phyloP scores from a whole-genome alignment of 1,140 invertebrate genomes.

The Gryon sp. region DNA sequence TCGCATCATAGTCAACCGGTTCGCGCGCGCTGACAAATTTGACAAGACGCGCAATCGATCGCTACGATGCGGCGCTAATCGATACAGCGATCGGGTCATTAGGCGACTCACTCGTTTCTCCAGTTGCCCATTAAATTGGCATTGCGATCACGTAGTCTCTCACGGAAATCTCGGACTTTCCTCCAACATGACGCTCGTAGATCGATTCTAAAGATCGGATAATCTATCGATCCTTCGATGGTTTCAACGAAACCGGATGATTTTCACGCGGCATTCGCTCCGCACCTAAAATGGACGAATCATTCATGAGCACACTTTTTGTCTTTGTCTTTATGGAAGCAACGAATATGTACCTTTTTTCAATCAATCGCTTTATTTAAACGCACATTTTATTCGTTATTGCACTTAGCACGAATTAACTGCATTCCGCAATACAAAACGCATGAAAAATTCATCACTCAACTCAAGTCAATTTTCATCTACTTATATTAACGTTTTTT shows the following conservation, averaged over 20 bases:
- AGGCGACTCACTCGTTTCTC: constrained; percentile 71
- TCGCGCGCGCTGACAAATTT: constrained; percentile 78
- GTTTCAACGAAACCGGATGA: constrained; percentile 58
- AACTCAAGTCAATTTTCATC: no score
- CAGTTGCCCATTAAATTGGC: constrained; percentile 68
- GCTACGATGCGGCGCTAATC: constrained; percentile 75
- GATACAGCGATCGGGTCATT: constrained; percentile 78
- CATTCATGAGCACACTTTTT: constrained; percentile 59
- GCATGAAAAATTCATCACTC: no score
- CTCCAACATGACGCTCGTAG: constrained; percentile 49
- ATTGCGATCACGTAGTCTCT: constrained; percentile 77
- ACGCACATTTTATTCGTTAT: constrained; percentile 22
- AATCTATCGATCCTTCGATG: constrained; percentile 55
- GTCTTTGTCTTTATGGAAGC: constrained; percentile 18
- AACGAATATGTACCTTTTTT: constrained; percentile 37
- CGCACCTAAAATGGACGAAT: constrained; percentile 53
- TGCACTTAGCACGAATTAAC: constrained; percentile 13
- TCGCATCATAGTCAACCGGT: constrained; percentile 64
- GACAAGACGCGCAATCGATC: constrained; percentile 77
- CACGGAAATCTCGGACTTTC: constrained; percentile 73
- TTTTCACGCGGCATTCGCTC: constrained; percentile 54
- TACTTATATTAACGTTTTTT: no score
- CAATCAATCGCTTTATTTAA: constrained; percentile 49
- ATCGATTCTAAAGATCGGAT: constrained; percentile 62
- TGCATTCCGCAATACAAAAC: not conserved